Evolutionary conservation across 2,888 invertebrate genomes (phyloP).

Genomic region (Luffia ferchaultella): DNA sequence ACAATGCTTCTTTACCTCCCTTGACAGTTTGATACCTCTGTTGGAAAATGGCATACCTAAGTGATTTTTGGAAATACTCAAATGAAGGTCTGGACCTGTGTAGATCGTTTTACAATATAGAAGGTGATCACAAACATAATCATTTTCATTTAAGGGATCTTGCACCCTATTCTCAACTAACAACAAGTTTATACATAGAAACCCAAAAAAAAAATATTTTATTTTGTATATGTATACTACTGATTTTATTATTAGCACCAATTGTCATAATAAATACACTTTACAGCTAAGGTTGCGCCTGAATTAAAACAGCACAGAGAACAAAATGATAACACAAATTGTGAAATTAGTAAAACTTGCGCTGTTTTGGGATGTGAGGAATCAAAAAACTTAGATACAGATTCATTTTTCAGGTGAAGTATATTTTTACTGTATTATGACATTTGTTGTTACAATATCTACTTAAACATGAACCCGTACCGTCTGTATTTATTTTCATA

Average conservation of each 20-base stretch:
- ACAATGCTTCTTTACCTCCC: too few relatives aligned
- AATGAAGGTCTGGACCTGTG: not conserved
- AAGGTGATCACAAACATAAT: not conserved
- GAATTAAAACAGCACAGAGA: conserved; percentile 48
- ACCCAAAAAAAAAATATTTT: not conserved
- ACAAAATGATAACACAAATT: conserved; percentile 19
- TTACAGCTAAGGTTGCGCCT: conserved; percentile 55
- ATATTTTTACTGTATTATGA: too few relatives aligned
- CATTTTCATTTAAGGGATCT: not conserved
- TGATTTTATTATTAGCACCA: not conserved
- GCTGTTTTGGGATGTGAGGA: conserved; percentile 55
- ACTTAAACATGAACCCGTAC: too few relatives aligned
- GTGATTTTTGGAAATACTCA: too few relatives aligned
- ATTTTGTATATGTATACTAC: not conserved
- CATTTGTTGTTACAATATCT: too few relatives aligned
- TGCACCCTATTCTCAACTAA: not conserved
- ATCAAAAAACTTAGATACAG: conserved; percentile 42
- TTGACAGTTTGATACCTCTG: too few relatives aligned
- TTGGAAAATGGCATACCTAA: too few relatives aligned
- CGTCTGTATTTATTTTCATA: too few relatives aligned
- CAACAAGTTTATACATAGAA: not conserved
- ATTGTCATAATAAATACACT: not conserved
- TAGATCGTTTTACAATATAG: not conserved
- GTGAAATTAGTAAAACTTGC: conserved; percentile 50
- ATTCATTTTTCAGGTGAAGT: conserved; percentile 46